Evolutionary conservation across 2,113 vertebrate species (phyloP).

Genomic region (Pollachius pollachius): DNA sequence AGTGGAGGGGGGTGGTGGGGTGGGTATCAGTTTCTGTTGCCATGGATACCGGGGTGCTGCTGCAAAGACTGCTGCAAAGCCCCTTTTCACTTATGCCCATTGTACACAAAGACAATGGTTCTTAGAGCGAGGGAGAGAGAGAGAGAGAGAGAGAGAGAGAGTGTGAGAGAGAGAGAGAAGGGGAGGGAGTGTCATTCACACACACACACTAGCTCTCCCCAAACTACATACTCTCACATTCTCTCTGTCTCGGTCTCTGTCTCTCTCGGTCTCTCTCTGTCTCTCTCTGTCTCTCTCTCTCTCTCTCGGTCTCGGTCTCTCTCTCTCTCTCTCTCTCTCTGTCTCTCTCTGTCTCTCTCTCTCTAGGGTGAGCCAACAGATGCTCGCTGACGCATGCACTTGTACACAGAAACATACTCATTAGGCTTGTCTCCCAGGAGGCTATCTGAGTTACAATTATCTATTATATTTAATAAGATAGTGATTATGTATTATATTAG

Average conservation of each 20-base stretch:
- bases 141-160: too few species aligned
- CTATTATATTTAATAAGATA: too few species aligned
- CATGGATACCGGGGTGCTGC: conserved; percentile 75
- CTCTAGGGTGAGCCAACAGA: conserved; percentile 61
- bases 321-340: too few species aligned
- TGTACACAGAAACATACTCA: conserved; percentile 43
- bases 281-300: conserved; percentile 26
- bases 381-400: conserved; percentile 46
- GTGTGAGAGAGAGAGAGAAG: too few species aligned
- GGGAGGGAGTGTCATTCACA: neutral
- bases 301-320: too few species aligned
- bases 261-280: too few species aligned
- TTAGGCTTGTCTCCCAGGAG: neutral
- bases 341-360: too few species aligned
- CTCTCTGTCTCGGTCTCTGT: too few species aligned
- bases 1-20: conserved; percentile 25
- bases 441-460: too few species aligned
- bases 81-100: conserved; percentile 71
- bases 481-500: too few species aligned
- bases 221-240: conserved; percentile 46
- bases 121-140: conserved; percentile 48
- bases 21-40: conserved; percentile 72
- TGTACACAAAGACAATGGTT: conserved; percentile 79
- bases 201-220: conserved; percentile 22
- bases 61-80: conserved; percentile 70